Evolutionary conservation across 2,797 vertebrate genomes (phyloP).

Genomic region (Pteropus rufus): DNA sequence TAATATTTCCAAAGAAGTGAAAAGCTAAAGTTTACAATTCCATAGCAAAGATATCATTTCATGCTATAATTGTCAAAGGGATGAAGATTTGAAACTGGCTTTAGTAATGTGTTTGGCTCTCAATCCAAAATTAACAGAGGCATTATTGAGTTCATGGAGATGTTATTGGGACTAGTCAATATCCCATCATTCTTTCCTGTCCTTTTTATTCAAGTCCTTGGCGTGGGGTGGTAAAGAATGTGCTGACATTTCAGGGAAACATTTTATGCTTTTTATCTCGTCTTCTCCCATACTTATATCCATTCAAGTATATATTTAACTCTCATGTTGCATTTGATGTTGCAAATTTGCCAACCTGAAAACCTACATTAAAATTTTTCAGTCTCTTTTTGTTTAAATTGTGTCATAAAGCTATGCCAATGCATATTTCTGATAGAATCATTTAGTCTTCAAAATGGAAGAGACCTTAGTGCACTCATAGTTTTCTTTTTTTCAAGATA

Average conservation of each 20-base stretch:
- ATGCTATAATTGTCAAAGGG: constrained; percentile 58
- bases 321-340: not conserved
- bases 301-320: not conserved
- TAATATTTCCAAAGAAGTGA: not conserved
- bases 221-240: not conserved
- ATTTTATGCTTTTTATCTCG: not conserved
- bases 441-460: not conserved
- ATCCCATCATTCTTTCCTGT: not conserved
- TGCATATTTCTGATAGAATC: not conserved
- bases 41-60: constrained; percentile 36
- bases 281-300: not conserved
- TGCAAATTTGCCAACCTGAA: not conserved
- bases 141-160: constrained; percentile 60
- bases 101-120: constrained; percentile 46
- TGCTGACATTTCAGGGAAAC: not conserved
- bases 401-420: not conserved
- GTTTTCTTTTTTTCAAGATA: not conserved
- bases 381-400: not conserved
- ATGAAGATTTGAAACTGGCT: constrained; percentile 49
- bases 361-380: not conserved
- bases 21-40: constrained; percentile 56
- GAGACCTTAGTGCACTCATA: not conserved
- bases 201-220: not conserved
- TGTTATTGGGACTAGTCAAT: constrained; percentile 43
- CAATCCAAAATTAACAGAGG: constrained; percentile 11